Evolutionary conservation across 2,113 vertebrate species (phyloP), one percentile per base, ranked within the genome.

Genomic region (Monopterus albus): DNA sequence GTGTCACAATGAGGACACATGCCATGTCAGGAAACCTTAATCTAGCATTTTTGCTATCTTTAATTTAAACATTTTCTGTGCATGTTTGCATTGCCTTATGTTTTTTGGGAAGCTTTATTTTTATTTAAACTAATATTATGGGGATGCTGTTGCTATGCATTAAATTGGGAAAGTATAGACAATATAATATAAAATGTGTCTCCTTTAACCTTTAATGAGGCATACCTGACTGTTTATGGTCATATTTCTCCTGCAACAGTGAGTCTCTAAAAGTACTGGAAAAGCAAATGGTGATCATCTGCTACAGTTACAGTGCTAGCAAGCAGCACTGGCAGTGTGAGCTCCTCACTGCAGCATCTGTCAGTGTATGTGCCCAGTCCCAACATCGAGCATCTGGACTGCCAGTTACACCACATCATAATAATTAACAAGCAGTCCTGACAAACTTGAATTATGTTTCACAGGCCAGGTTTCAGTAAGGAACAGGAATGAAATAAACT

Each of bases 341-440:
- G 73, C 67, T 74, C 38, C 59, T 64, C 63, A 13, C 49, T 72
- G 78, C 77, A 77, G 68, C 46, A 56, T 75, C 83, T 78, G 75
- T 80, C 78, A 82, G 60, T 82, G 79, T 72, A 78, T 76, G 69
- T 71, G 56, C 60, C 70, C 61, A 17, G 23, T 69, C 64, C 51
- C 47, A 79, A 76, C 60, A 76, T 58, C 68, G 75, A 79, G 52
- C 63, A 75, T 81, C 69, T 70, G 81, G 81, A 63, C 35, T 18
- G 67, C 50, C 33, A 31, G 64, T 81, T 61, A 62, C 45, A 39
- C 11, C 40, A 14, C 67, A 58, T 64, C 58, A 57, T 29, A 70
- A 64, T 62, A 68, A 76, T 63, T 38, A 65, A 72, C 7, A 33
- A 60, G 52, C 21, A 33, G 55, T 7, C 39, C 53, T 8, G 15